phyloP scores from a whole-genome alignment of 2,797 vertebrate genomes.

The Enteromius paludinosus region DNA sequence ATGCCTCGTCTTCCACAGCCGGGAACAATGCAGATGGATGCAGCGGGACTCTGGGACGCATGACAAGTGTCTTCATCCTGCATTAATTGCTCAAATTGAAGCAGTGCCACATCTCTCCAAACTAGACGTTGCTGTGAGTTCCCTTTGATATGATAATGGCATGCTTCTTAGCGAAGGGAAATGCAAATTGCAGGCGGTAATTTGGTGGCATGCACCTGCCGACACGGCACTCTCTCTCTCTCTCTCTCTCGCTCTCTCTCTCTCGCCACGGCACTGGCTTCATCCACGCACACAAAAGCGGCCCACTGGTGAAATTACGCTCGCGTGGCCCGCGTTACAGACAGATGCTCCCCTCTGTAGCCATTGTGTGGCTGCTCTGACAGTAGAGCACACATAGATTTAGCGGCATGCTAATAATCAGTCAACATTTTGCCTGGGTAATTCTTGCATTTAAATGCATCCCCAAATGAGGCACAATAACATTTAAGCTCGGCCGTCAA shows the following conservation, averaged over 20 bases:
- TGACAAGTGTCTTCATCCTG: conserved; percentile 95
- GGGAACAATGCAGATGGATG: conserved; percentile 89
- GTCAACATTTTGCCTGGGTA: conserved; percentile 79
- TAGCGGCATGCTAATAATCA: conserved; percentile 81
- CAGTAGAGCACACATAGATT: conserved; percentile 77
- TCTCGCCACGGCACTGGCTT: conserved; percentile 45
- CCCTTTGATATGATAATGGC: conserved; percentile 99
- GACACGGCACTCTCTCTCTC: conserved; percentile 86
- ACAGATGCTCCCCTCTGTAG: conserved; percentile 86
- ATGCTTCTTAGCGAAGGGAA: conserved; percentile 98
- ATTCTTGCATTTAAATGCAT: conserved; percentile 67
- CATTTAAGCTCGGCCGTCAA: conserved; percentile 29
- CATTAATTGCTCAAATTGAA: conserved; percentile 99
- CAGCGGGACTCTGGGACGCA: conserved; percentile 85
- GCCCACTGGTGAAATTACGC: conserved; percentile 87
- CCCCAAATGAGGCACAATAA: conserved; percentile 25
- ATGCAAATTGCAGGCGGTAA: conserved; percentile 96
- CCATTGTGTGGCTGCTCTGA: conserved; percentile 83
- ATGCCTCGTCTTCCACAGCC: conserved; percentile 75
- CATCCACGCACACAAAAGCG: conserved; percentile 82
- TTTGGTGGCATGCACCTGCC: conserved; percentile 99
- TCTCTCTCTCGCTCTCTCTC: conserved; percentile 61
- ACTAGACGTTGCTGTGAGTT: conserved; percentile 92
- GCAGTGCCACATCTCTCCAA: conserved; percentile 97
- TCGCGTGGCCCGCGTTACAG: conserved; percentile 84